Percentiles rank a stretch among this genome's conserved stretches.
phyloP scores from a whole-genome alignment of 2,888 invertebrate species.

The Apodemia mormo region DNA sequence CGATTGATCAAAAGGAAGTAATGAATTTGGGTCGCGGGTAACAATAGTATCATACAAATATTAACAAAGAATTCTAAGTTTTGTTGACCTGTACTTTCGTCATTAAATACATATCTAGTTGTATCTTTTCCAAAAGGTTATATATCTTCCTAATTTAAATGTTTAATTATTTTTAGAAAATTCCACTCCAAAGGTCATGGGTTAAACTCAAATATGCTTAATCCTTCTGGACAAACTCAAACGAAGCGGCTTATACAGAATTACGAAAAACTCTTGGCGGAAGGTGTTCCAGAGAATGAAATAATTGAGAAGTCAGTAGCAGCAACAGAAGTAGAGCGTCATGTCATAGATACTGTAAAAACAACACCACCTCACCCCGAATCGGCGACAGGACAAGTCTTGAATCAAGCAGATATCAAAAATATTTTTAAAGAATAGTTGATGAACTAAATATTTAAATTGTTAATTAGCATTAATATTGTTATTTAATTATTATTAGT shows the following conservation, averaged over 20 bases:
- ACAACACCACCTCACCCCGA: conserved; percentile 47
- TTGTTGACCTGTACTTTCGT: too few relatives aligned
- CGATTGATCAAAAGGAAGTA: too few relatives aligned
- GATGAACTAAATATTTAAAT: not conserved
- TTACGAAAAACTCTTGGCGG: conserved; percentile 81
- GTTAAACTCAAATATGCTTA: conserved; percentile 79
- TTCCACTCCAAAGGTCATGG: conserved; percentile 84
- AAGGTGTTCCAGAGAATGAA: conserved; percentile 78
- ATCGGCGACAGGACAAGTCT: conserved; percentile 56
- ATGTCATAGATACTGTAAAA: conserved; percentile 41
- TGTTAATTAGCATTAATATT: not conserved
- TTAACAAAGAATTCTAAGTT: too few relatives aligned
- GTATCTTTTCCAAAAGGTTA: too few relatives aligned
- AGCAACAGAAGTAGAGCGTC: conserved; percentile 47
- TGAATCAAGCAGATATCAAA: conserved; percentile 42
- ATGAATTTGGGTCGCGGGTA: too few relatives aligned
- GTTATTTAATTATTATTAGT: not conserved
- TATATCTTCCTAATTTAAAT: too few relatives aligned
- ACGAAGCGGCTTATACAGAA: conserved; percentile 83
- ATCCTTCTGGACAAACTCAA: conserved; percentile 73
- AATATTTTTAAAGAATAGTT: conserved; percentile 43
- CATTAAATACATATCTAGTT: too few relatives aligned
- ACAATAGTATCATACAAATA: too few relatives aligned
- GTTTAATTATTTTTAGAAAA: conserved; percentile 68
- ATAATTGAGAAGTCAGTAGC: conserved; percentile 62